Evolutionary conservation across 2,113 vertebrate genomes (phyloP), one percentile per base, ranked within the genome.

Genomic region (Dolichotis patagonum): DNA sequence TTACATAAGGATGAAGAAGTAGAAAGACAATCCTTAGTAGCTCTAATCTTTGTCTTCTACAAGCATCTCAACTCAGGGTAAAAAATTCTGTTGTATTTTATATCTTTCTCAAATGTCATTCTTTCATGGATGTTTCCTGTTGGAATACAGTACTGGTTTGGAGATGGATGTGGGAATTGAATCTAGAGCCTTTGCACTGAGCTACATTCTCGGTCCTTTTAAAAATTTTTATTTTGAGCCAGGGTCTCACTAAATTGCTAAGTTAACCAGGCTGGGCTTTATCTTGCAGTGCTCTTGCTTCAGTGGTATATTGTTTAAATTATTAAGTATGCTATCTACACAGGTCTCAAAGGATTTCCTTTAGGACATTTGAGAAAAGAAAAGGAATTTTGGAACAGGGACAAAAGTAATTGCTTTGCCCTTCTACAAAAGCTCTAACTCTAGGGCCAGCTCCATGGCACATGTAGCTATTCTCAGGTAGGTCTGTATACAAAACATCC

Each of bases 401-500:
- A 32, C 22, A 26, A 56, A 77, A 73, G 58, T 26, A 32, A 41
- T 60, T 28, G 26, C 17, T 28, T 46, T 84, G 85, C 71, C 30
- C 71, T 69, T 73, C 20, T 41, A 2, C 41, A 69, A 62, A 71
- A 67, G 81, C 38, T 35, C 10, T 14, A 28, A n/a, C 6, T 16
- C 2, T 20, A 46, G 49, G 11, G 20, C 46, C 5, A 67, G 5
- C 43, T 80, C 58, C 6, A 1, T 0, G 8, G n/a, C 5, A 7
- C 16, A 20, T 32, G n/a, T 43, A 62, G 32, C 46, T 54, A 63
- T 38, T 92, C 41, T 87, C 49, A 26, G 46, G 62, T 49, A 77
- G 56, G 20, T 88, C 38, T 35, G 41, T 35, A 62, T 52, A 43
- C 30, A 56, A 69, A 67, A 63, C 10, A 20, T 82, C 28, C 46